phyloP scores from a whole-genome alignment of 2,888 invertebrate genomes.

The Suillia variegata region DNA sequence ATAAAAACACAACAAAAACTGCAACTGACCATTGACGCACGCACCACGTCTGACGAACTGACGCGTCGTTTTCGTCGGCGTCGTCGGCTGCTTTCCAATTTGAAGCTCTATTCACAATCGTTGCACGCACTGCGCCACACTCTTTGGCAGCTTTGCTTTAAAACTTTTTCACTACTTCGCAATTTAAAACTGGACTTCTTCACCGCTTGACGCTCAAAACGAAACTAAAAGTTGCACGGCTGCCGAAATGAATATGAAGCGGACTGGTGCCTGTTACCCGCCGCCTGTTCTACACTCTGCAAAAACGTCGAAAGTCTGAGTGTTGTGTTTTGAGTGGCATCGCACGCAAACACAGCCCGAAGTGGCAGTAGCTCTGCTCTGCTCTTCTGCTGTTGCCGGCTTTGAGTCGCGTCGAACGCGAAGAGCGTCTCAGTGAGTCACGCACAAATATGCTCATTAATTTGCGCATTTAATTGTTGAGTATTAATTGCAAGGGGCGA shows the following conservation, averaged over 20 bases:
- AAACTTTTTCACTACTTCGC: too few species aligned
- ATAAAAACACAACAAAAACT: not conserved
- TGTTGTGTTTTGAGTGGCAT: too few species aligned
- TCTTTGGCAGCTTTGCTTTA: not conserved
- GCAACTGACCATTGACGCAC: not conserved
- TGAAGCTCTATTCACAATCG: slow-evolving; percentile 6
- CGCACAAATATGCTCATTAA: too few species aligned
- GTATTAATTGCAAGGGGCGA: too few species aligned
- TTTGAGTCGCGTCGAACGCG: too few species aligned
- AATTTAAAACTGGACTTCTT: slow-evolving; percentile 38
- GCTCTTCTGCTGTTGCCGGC: too few species aligned
- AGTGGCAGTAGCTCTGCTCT: too few species aligned
- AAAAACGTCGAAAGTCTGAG: too few species aligned
- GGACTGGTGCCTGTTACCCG: not conserved
- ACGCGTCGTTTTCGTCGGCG: not conserved
- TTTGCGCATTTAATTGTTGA: too few species aligned
- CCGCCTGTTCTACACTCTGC: too few species aligned
- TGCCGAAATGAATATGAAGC: not conserved
- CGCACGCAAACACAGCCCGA: too few species aligned
- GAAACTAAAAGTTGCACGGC: slow-evolving; percentile 47
- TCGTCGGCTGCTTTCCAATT: slow-evolving; percentile 5
- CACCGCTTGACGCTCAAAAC: slow-evolving; percentile 35
- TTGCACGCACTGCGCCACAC: slow-evolving; percentile 3
- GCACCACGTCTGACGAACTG: not conserved
- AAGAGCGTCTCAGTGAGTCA: too few species aligned